Evolutionary conservation across 2,888 invertebrate species (phyloP).

Genomic region (Apocheima hispidaria): DNA sequence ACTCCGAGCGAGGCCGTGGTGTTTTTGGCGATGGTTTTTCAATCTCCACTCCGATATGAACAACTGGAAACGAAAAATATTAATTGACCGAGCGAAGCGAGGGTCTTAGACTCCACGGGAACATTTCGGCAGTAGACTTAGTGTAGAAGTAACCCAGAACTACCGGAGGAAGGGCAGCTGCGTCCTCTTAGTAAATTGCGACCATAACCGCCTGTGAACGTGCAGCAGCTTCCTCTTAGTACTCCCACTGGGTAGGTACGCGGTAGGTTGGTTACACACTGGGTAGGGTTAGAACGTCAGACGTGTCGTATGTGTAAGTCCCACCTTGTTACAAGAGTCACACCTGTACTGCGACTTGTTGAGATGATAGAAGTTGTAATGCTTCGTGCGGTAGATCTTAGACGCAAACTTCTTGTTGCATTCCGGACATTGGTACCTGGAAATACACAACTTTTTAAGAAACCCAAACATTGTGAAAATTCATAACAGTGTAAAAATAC

Average conservation of each 20-base stretch:
- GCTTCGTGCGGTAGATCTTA: slow-evolving; percentile 63
- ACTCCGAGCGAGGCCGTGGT: slow-evolving; percentile 58
- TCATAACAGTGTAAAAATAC: too few species aligned
- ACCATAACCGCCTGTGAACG: too few species aligned
- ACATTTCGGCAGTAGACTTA: background rate
- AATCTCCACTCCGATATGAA: slow-evolving; percentile 69
- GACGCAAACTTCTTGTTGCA: slow-evolving; percentile 65
- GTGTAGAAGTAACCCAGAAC: too few species aligned
- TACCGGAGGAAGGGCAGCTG: too few species aligned
- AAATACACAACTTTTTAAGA: too few species aligned
- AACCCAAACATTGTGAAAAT: too few species aligned
- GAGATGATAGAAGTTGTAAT: slow-evolving; percentile 61
- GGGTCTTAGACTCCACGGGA: too few species aligned
- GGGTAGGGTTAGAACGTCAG: too few species aligned
- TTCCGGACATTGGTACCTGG: slow-evolving; percentile 65
- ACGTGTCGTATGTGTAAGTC: background rate
- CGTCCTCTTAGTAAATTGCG: too few species aligned
- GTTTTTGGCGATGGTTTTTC: slow-evolving; percentile 60
- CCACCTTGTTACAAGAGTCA: slow-evolving; percentile 65
- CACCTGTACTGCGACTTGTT: slow-evolving; percentile 63
- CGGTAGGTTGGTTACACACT: too few species aligned
- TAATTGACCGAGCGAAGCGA: background rate
- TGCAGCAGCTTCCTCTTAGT: too few species aligned
- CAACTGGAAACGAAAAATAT: slow-evolving; percentile 48
- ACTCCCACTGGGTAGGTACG: too few species aligned